These are phyloP conservation scores for Muschampia plurimacula DNA, from an alignment of 2,888 invertebrate species.

Conservation along the genomic window DNA sequence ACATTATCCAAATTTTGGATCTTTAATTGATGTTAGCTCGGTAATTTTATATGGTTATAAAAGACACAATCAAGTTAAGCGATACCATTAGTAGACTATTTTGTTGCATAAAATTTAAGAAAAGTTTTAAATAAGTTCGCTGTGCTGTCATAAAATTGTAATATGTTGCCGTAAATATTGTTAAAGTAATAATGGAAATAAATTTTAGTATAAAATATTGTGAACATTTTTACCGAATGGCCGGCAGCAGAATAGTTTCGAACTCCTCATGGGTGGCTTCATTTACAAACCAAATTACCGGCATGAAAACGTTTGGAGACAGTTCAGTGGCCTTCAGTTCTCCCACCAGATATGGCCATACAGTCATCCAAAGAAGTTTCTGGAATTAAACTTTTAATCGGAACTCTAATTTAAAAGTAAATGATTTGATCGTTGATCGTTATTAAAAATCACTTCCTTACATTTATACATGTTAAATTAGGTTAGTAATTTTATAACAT, in stretches of 20 bases:
- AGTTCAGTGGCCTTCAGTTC: constrained; percentile 95
- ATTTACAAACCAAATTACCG: constrained; percentile 93
- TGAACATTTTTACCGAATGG: constrained; percentile 89
- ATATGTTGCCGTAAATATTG: not conserved
- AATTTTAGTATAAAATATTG: no score
- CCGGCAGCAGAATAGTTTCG: constrained; percentile 92
- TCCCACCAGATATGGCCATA: constrained; percentile 95
- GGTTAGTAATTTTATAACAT: no score
- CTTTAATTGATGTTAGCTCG: no score
- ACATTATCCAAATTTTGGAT: no score
- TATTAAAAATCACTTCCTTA: no score
- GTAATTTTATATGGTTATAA: no score
- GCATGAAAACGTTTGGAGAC: constrained; percentile 93
- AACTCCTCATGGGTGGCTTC: constrained; percentile 93
- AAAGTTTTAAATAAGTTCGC: no score
- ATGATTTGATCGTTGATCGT: no score
- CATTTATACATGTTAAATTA: no score
- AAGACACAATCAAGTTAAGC: no score
- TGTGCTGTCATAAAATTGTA: not conserved
- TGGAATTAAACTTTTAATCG: constrained; percentile 70
- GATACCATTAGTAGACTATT: no score
- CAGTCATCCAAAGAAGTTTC: constrained; percentile 98
- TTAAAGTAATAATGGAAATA: not conserved
- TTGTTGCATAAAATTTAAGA: no score
- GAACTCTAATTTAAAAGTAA: not conserved